Base-by-base conservation (phyloP, 1,140 invertebrate genomes). In the Rhopalosiphum padi region DNA sequence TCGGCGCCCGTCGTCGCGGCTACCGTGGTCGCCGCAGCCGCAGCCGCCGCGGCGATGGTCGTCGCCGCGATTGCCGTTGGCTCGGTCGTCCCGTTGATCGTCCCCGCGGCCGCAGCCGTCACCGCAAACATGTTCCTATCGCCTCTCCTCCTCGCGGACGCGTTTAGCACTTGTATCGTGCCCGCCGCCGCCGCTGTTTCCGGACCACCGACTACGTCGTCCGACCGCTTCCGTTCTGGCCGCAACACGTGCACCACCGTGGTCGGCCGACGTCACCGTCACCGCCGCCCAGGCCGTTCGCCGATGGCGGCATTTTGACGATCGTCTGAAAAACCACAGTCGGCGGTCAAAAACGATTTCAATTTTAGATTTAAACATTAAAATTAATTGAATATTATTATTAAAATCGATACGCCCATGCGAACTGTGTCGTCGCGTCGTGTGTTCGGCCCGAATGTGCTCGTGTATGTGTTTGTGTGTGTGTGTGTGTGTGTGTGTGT, bases 31-130 rank as follows among this genome's bases (percentile, higher is more conserved):
- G 8, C 11, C 43, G 15, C 41, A 2, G 11, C 21, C 30, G 90
- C 30, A 0, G 43, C 15, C 41, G 60, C 30, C 18, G 88, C 35
- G 35, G 8, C 89, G 46, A 46, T 46, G 21, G 3, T 22, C 48
- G 87, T 37, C n/a, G 25, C 9, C 43, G 90, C 8, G 7, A 46
- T 35, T 2, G 55, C 25, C 37, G 87, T 35, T 22, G 18, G 53
- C 22, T 2, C 22, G 25, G 89, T 5, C 46, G 91, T 92, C 30
- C n/a, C 91, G 91, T 92, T 92, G 77, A 82, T 22, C 77, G 46
- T 22, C 5, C 7, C 60, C 30, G 22, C 37, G 5, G 90, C 90
- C 37, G 55, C 90, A 48, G 60, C 25, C n/a, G 30, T 30, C 43
- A 22, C 37, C 82, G 11, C 41, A 15, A 68, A 68, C 60, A 77